Conservation (phyloP, 2,113 vertebrate species). For the Bubo bubo region DNA sequence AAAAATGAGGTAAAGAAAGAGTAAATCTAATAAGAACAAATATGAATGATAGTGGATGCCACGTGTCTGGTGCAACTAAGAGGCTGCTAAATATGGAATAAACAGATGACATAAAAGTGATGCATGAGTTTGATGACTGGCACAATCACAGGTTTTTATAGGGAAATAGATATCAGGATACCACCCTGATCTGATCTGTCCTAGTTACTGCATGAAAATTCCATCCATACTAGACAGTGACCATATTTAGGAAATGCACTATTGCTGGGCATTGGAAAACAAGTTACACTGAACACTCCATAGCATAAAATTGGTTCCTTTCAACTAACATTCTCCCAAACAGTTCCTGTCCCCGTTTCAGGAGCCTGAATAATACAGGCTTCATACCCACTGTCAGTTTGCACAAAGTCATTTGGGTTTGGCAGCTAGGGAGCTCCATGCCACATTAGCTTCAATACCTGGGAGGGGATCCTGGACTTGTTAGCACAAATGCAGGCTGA, state of each 20-base stretch:
- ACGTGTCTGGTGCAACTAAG: background rate
- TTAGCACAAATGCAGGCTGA: background rate
- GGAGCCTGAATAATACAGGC: background rate
- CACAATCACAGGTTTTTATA: background rate
- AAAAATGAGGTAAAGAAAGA: background rate
- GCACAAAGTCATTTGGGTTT: background rate
- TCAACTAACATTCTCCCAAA: background rate
- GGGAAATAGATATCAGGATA: background rate
- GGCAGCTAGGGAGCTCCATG: background rate
- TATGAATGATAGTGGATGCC: background rate
- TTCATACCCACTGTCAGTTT: background rate
- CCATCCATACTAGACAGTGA: fast-evolving
- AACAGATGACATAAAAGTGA: fast-evolving
- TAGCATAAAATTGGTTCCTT: background rate
- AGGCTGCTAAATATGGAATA: background rate
- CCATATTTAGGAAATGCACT: fast-evolving
- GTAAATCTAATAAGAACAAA: background rate
- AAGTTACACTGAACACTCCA: background rate
- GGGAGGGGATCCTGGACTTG: background rate
- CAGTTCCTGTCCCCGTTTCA: background rate
- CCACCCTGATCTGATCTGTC: background rate
- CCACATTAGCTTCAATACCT: background rate
- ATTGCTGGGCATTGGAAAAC: background rate
- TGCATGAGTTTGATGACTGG: background rate
- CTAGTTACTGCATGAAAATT: background rate